Evolutionary conservation across 2,797 vertebrate genomes (phyloP).

Genomic region (Diglossa cyanea): DNA sequence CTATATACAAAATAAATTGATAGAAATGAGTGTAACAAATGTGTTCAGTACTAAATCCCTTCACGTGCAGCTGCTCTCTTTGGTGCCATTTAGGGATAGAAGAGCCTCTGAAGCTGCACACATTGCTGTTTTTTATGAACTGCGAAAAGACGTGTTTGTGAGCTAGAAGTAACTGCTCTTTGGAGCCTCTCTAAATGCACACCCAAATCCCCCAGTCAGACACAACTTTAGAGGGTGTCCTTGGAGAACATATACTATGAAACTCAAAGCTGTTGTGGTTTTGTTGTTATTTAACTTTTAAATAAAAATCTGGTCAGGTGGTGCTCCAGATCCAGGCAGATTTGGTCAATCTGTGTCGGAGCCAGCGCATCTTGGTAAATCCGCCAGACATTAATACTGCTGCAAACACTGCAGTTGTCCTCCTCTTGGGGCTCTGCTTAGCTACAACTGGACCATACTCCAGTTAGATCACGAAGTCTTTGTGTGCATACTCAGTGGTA

Average conservation of each 20-base stretch:
- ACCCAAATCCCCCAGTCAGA: not conserved
- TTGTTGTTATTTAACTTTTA: not conserved
- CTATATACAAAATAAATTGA: conserved; percentile 55
- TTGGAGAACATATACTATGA: not conserved
- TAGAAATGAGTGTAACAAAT: conserved; percentile 57
- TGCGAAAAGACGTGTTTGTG: not conserved
- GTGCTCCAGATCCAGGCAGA: not conserved
- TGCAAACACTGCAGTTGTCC: not conserved
- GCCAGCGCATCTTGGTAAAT: rapidly evolving
- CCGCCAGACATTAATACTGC: not conserved
- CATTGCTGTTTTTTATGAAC: not conserved
- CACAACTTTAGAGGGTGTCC: not conserved
- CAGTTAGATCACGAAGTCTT: not conserved
- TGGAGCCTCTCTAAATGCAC: not conserved
- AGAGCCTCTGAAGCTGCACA: not conserved
- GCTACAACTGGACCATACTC: not conserved
- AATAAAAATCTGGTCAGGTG: not conserved
- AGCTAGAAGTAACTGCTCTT: not conserved
- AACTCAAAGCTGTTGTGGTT: not conserved
- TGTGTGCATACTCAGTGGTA: not conserved
- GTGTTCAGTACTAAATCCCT: conserved; percentile 15
- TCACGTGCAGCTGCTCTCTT: conserved; percentile 67
- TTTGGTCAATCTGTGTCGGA: not conserved
- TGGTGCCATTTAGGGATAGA: conserved; percentile 62
- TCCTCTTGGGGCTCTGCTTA: not conserved